phyloP scores from a whole-genome alignment of 2,797 vertebrate genomes.

The Sebastes diaconus region DNA sequence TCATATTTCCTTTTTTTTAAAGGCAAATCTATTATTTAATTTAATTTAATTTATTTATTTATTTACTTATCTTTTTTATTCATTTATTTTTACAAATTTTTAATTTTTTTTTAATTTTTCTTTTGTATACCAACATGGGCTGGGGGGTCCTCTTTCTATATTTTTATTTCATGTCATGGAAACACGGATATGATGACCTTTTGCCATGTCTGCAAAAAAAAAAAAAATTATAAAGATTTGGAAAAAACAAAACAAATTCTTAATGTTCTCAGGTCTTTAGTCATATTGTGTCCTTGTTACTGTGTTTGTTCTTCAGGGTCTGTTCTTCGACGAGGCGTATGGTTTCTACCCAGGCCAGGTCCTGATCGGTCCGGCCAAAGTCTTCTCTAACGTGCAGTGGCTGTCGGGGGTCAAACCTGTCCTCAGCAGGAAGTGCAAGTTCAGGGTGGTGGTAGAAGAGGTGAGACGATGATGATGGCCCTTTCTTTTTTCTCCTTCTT shows the following conservation, averaged over 20 bases:
- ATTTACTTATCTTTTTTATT: too few species aligned
- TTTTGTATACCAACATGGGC: too few species aligned
- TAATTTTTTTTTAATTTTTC: too few species aligned
- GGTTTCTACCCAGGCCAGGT: constrained; percentile 99
- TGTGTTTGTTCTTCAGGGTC: constrained; percentile 81
- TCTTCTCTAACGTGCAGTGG: constrained; percentile 98
- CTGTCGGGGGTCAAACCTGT: constrained; percentile 96
- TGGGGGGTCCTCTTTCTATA: too few species aligned
- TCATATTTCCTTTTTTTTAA: too few species aligned
- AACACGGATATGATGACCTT: too few species aligned
- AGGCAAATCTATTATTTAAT: too few species aligned
- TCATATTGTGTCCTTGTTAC: not conserved
- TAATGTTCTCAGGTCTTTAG: not conserved
- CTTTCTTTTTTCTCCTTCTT: not conserved
- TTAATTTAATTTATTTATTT: too few species aligned
- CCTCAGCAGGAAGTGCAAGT: constrained; percentile 97
- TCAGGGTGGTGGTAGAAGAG: constrained; percentile 97
- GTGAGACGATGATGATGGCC: constrained; percentile 66
- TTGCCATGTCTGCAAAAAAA: too few species aligned
- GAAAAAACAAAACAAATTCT: not conserved
- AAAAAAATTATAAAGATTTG: too few species aligned
- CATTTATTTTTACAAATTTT: too few species aligned
- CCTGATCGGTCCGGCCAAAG: constrained; percentile 95
- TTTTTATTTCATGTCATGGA: too few species aligned
- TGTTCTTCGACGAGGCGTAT: constrained; percentile 97